These are phyloP conservation scores for Ceraclea dissimilis DNA, from an alignment of 2,888 invertebrate species.

Conservation along the genomic window DNA sequence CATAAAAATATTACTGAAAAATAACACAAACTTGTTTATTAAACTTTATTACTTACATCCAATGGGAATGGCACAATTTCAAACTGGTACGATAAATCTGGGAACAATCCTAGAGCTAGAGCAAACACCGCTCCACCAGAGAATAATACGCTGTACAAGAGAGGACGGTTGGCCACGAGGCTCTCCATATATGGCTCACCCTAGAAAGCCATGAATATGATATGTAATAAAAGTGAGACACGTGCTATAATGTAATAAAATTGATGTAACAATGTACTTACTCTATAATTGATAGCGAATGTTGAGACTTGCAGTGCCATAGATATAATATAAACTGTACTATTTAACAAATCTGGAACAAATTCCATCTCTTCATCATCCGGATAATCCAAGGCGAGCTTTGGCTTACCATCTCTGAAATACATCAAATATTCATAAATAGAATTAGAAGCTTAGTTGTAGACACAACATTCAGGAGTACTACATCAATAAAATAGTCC, in stretches of 20 bases:
- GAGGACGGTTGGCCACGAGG: conserved; percentile 80
- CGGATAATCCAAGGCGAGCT: conserved; percentile 50
- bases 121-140: conserved; percentile 77
- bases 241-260: conserved; percentile 18
- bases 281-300: conserved; percentile 98
- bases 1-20: no score
- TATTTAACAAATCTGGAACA: conserved; percentile 90
- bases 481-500: no score
- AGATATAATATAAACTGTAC: conserved; percentile 97
- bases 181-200: conserved; percentile 99
- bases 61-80: conserved; percentile 92
- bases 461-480: no score
- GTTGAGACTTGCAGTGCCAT: conserved; percentile 96
- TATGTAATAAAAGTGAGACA: no score
- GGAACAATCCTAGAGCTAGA: conserved; percentile 76
- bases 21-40: no score
- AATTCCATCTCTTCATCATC: conserved; percentile 79
- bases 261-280: conserved; percentile 35
- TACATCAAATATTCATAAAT: not conserved
- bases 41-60: conserved; percentile 52
- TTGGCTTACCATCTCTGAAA: conserved; percentile 50
- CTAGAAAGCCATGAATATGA: conserved; percentile 50
- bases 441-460: no score
- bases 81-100: conserved; percentile 82
- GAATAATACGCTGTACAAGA: conserved; percentile 82